Evolutionary conservation across 2,113 vertebrate genomes (phyloP).

Genomic region (Puffinus mauretanicus): DNA sequence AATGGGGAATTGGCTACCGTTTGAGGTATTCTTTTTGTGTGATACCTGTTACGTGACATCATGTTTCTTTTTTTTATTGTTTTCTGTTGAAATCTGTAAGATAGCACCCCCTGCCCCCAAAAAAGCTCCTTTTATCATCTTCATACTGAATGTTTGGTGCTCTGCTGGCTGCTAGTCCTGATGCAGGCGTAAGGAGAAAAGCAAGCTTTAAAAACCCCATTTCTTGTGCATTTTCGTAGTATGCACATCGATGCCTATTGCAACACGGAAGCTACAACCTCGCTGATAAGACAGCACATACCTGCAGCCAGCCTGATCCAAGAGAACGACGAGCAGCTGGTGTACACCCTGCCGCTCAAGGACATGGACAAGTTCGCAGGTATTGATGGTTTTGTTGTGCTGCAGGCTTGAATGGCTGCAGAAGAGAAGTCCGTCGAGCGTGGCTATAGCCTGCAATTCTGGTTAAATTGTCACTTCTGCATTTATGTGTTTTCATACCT

Average conservation of each 20-base stretch:
- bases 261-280: conserved; percentile 77
- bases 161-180: not conserved
- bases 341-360: conserved; percentile 88
- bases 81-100: not conserved
- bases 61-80: not conserved
- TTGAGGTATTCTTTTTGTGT: conserved; percentile 76
- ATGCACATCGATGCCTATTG: conserved; percentile 86
- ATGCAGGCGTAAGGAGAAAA: not conserved
- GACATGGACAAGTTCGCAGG: conserved; percentile 92
- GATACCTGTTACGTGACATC: not conserved
- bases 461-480: fast-evolving
- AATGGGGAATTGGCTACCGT: conserved; percentile 96
- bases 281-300: conserved; percentile 83
- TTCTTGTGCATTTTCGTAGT: conserved; percentile 59
- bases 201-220: fast-evolving
- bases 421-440: fast-evolving
- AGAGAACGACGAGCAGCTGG: conserved; percentile 85
- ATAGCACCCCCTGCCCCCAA: fast-evolving
- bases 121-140: not conserved
- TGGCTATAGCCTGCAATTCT: not conserved
- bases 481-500: fast-evolving
- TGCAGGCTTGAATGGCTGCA: not conserved
- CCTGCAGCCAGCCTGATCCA: conserved; percentile 83
- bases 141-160: fast-evolving
- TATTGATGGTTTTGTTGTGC: not conserved